These are phyloP conservation scores for Spongilla lacustris DNA, from an alignment of 37 sponge, comb jelly and placozoan species.

Conservation along the genomic window DNA sequence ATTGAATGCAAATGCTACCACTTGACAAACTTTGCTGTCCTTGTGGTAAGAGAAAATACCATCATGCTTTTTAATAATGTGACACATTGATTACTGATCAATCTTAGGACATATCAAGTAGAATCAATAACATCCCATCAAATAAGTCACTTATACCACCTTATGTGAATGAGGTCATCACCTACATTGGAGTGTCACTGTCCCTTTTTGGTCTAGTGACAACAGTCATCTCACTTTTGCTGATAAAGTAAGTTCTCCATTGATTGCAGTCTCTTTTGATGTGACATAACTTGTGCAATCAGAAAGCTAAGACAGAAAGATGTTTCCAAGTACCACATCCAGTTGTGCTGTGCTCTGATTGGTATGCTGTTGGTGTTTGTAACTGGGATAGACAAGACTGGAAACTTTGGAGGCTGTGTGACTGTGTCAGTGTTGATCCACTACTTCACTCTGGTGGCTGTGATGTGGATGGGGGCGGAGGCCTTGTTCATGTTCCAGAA, in stretches of 20 bases:
- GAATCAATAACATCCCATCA: not conserved
- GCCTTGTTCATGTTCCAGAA: conserved; percentile 41
- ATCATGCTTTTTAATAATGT: not conserved
- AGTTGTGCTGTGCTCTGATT: conserved; percentile 41
- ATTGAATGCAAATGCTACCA: conserved; percentile 50
- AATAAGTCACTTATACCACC: not conserved
- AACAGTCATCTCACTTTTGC: conserved; percentile 10
- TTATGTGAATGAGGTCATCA: conserved; percentile 16
- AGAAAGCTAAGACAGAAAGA: conserved; percentile 25
- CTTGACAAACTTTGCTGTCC: conserved; percentile 69
- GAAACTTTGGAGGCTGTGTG: conserved; percentile 32
- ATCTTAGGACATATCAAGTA: conserved; percentile 3
- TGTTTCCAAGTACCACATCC: conserved; percentile 33
- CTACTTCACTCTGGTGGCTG: conserved; percentile 43
- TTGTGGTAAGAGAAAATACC: conserved; percentile 54
- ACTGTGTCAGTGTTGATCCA: conserved; percentile 39
- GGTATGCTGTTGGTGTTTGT: conserved; percentile 48
- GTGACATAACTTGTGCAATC: too few relatives aligned
- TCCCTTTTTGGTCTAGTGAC: conserved; percentile 35
- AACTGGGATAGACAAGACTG: conserved; percentile 17
- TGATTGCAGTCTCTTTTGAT: not conserved
- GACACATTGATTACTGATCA: not conserved
- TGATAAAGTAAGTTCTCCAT: conserved; percentile 24
- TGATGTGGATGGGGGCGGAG: conserved; percentile 41
- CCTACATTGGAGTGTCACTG: conserved; percentile 27